Conservation (phyloP, 2,797 vertebrate species). For the Leptodactylus fallax region DNA sequence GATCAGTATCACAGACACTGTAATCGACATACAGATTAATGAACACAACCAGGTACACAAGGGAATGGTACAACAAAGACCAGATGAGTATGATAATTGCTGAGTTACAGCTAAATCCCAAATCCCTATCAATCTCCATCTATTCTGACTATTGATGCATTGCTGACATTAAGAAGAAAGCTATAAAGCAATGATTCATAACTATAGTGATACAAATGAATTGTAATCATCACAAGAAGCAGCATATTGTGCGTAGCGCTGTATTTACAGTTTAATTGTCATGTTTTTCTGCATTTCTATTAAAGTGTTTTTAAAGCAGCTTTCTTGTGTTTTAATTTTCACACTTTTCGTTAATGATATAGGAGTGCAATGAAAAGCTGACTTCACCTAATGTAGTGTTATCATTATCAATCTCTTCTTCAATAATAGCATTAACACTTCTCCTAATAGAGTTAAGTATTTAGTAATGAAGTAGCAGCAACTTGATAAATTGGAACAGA, state of each 20-base stretch:
- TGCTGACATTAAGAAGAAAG: slow-evolving; percentile 74
- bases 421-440: slow-evolving; percentile 66
- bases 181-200: slow-evolving; percentile 74
- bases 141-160: slow-evolving; percentile 74
- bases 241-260: slow-evolving; percentile 65
- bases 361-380: slow-evolving; percentile 66
- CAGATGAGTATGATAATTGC: slow-evolving; percentile 79
- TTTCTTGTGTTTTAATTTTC: slow-evolving; percentile 65
- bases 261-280: slow-evolving; percentile 64
- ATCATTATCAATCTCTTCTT: slow-evolving; percentile 64
- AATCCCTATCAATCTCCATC: slow-evolving; percentile 75
- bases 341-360: slow-evolving; percentile 67
- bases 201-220: slow-evolving; percentile 67
- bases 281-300: slow-evolving; percentile 64
- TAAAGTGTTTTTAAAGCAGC: slow-evolving; percentile 1
- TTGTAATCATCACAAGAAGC: slow-evolving; percentile 64
- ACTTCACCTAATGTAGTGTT: slow-evolving; percentile 64
- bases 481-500: slow-evolving; percentile 72
- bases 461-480: slow-evolving; percentile 67
- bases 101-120: slow-evolving; percentile 76
- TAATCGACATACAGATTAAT: slow-evolving; percentile 82
- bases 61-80: slow-evolving; percentile 76
- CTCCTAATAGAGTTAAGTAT: slow-evolving; percentile 65
- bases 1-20: slow-evolving; percentile 74
- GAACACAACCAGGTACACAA: slow-evolving; percentile 71